A percentile compares a stretch with the other conserved stretches of the same genome.
Evolutionary conservation across 2,888 invertebrate genomes (phyloP).

Genomic region (Ganaspis brasiliensis): DNA sequence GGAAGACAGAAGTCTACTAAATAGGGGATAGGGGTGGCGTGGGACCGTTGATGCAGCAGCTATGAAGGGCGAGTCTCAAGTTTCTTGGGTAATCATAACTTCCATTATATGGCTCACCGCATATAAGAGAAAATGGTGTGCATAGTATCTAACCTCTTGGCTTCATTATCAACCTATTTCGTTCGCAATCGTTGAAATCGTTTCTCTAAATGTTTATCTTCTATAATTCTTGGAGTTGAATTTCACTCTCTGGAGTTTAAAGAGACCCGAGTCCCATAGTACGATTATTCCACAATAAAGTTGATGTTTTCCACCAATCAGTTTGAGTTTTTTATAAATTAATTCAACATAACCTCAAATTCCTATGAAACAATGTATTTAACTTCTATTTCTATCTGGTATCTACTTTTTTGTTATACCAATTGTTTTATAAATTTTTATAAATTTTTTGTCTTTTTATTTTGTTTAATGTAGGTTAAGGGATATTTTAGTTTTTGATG

Average conservation of each 20-base stretch:
- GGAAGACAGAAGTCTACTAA: slow-evolving; percentile 38
- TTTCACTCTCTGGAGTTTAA: background rate
- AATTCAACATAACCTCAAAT: no score
- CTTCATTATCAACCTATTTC: slow-evolving; percentile 60
- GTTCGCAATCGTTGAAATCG: slow-evolving; percentile 14
- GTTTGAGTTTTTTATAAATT: no score
- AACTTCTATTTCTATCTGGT: no score
- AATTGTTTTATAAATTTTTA: no score
- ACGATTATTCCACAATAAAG: no score
- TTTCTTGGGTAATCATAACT: slow-evolving; percentile 60
- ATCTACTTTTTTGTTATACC: no score
- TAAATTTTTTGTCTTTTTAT: no score
- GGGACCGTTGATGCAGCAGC: slow-evolving; percentile 22
- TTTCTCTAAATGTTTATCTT: slow-evolving; percentile 8
- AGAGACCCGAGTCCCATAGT: no score
- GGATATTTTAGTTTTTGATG: no score
- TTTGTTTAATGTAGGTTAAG: no score
- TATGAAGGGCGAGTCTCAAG: slow-evolving; percentile 55
- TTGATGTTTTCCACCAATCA: no score
- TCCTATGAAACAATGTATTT: no score
- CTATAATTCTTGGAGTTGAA: background rate
- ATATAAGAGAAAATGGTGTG: slow-evolving; percentile 53
- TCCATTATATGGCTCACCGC: slow-evolving; percentile 56
- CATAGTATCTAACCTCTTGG: slow-evolving; percentile 58
- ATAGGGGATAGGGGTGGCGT: slow-evolving; percentile 7